phyloP scores from a whole-genome alignment of 2,797 vertebrate species.

The Pangasius djambal region DNA sequence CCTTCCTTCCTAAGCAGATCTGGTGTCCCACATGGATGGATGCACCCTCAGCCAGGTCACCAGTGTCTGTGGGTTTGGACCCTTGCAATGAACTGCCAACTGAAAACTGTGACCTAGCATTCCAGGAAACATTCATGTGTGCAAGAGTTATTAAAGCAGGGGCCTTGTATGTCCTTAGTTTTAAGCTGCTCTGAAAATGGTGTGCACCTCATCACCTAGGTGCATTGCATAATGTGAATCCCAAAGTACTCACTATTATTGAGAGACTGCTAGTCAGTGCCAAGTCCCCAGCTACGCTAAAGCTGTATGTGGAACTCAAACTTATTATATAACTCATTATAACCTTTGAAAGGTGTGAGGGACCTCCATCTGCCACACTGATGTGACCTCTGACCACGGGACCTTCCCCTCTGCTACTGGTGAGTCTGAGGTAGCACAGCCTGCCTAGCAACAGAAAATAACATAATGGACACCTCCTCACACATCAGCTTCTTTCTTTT shows the following conservation, averaged over 20 bases:
- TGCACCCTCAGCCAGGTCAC: neutral
- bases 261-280: neutral
- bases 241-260: neutral
- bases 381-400: neutral
- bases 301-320: neutral
- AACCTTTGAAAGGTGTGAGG: neutral
- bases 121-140: neutral
- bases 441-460: neutral
- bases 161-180: neutral
- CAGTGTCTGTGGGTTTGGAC: neutral
- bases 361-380: neutral
- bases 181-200: neutral
- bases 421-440: neutral
- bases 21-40: neutral
- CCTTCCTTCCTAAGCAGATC: neutral
- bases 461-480: neutral
- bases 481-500: neutral
- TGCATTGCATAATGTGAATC: neutral
- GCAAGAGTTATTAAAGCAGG: neutral
- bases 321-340: neutral
- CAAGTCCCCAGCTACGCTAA: neutral
- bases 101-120: neutral
- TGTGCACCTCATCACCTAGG: neutral
- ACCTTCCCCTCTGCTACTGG: neutral
- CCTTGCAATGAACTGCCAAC: neutral